Evolutionary conservation across 2,888 invertebrate species (phyloP).

Genomic region (Stenotaenia linearis): DNA sequence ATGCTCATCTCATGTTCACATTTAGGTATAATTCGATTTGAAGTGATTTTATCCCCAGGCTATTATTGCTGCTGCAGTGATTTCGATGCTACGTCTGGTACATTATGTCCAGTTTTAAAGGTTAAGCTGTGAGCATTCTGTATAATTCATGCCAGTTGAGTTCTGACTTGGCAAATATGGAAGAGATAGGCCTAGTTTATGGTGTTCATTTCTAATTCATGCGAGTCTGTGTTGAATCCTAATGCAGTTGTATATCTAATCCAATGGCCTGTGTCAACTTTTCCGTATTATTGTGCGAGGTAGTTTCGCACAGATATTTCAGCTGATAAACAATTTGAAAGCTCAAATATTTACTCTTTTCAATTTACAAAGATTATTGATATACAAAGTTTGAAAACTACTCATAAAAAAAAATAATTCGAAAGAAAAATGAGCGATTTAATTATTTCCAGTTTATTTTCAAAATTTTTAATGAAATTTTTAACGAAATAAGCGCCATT

Average conservation of each 20-base stretch:
- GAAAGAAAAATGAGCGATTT: too few species aligned
- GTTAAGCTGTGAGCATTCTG: not conserved
- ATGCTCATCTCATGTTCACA: slow-evolving; percentile 8
- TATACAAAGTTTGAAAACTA: not conserved
- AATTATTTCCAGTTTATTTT: too few species aligned
- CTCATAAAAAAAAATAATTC: too few species aligned
- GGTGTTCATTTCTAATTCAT: slow-evolving; percentile 17
- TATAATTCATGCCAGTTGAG: slow-evolving; percentile 24
- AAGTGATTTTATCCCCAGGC: slow-evolving; percentile 5
- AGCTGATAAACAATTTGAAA: not conserved
- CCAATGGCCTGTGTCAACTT: slow-evolving; percentile 1
- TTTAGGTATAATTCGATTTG: slow-evolving; percentile 13
- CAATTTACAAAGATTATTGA: too few species aligned
- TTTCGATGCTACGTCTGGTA: not conserved
- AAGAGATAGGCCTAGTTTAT: slow-evolving; percentile 13
- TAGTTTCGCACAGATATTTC: not conserved
- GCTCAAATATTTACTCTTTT: not conserved
- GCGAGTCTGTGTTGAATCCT: not conserved
- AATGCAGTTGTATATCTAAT: slow-evolving; percentile 13
- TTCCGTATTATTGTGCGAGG: not conserved
- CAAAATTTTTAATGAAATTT: too few species aligned
- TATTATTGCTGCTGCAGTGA: slow-evolving; percentile 4
- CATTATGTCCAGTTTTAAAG: slow-evolving; percentile 20
- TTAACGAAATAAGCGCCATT: too few species aligned
- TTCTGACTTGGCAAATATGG: slow-evolving; percentile 14